Base-by-base conservation (phyloP, 2,113 vertebrate genomes). In the Seriola rivoliana region DNA sequence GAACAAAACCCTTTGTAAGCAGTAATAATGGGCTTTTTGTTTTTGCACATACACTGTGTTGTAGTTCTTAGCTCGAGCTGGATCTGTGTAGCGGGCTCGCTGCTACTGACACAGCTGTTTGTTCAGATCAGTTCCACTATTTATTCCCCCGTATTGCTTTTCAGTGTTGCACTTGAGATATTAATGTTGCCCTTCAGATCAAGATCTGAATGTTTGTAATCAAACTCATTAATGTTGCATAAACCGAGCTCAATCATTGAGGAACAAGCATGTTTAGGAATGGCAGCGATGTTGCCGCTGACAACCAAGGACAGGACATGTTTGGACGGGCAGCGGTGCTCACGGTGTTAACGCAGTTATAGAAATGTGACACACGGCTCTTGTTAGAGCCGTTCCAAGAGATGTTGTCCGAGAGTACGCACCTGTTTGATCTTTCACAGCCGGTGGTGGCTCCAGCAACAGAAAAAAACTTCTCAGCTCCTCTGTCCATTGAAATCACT, bases 261-360 rank as follows among this genome's bases (percentile, higher is more conserved):
- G 7, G 29, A 44, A 44, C 23, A 8, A 66, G 9, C 7, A 21
- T 11, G 9, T 29, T 14, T 3, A 69, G 3, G 10, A n/a, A 19
- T 5, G 42, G 9, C 8, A 58, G 29, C 62, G 13, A 12, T 50
- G n/a, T 50, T 29, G n/a, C 4, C 42, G 21, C 12, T 42, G 13
- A 42, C 38, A 52, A 38, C 8, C 32, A 50, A 7, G 3, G 72
- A 54, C 58, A 48, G 25, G 40, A 36, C 23, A 4, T 54, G 12
- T 66, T 32, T 65, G 60, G 72, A 75, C 32, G 21, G 9, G 42
- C 42, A 44, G 44, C 38, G 32, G 32, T 58, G 50, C 50, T 66
- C 12, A 40, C n/a, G 14, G 60, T 32, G 50, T 32, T 17, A 16
- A 2, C 44, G 11, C n/a, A 74, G 11, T 52, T 50, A 6, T 17